Conservation (phyloP, 2,888 invertebrate species). For the Helleia helle region DNA sequence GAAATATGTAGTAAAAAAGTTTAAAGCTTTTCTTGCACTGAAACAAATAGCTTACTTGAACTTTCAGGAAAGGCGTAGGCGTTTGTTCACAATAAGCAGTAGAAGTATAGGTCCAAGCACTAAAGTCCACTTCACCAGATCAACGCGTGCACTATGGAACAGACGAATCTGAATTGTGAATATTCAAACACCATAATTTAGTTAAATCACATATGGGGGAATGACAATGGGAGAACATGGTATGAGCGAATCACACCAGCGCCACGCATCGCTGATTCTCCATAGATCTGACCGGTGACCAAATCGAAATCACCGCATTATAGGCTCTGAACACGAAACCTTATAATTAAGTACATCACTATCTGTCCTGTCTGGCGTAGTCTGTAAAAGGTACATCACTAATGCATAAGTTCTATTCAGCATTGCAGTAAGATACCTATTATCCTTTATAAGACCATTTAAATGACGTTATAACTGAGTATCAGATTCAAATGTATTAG, state of each 20-base stretch:
- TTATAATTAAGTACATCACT: conserved; percentile 13
- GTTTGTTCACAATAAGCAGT: conserved; percentile 29
- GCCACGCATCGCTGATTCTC: conserved; percentile 65
- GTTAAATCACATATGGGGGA: conserved; percentile 71
- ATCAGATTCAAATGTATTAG: no score
- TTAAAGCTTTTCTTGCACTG: no score
- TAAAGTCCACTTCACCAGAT: conserved; percentile 28
- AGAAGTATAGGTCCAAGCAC: conserved; percentile 26
- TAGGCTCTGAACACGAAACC: conserved; percentile 25
- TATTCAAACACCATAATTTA: conserved; percentile 67
- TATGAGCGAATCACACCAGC: conserved; percentile 72
- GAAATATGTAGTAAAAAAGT: no score
- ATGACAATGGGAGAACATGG: conserved; percentile 65
- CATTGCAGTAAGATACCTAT: no score
- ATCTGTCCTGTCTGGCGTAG: no score
- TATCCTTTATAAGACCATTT: no score
- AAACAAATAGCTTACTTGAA: conserved; percentile 58
- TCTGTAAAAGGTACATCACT: no score
- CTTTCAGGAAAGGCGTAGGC: conserved; percentile 37
- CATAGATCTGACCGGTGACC: conserved; percentile 52
- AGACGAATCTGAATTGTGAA: conserved; percentile 62
- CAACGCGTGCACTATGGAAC: conserved; percentile 50
- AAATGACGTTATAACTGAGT: no score
- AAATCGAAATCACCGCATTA: conserved; percentile 48
- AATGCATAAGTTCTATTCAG: no score